Percentiles rank a stretch among this genome's conserved stretches.
Evolutionary conservation across 2,113 vertebrate species (phyloP).

Genomic region (Budorcas taxicolor): DNA sequence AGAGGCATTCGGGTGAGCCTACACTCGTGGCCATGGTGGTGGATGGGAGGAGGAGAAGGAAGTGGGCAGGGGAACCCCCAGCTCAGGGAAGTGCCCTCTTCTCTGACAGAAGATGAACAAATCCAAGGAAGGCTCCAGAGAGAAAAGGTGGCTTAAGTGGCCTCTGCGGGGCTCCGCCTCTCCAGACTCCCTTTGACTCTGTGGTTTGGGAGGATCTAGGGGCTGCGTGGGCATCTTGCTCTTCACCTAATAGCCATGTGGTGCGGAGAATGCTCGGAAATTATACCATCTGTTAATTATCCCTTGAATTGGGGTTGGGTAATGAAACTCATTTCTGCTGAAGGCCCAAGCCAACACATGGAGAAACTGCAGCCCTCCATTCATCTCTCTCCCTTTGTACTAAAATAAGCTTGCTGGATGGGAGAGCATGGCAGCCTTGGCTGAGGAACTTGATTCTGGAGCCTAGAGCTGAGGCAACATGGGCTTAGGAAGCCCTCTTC

Average conservation of each 20-base stretch:
- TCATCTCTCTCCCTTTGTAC: constrained; percentile 29
- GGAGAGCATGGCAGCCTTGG: not conserved
- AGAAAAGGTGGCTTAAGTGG: not conserved
- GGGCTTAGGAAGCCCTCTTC: not conserved
- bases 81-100: not conserved
- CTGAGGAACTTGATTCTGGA: not conserved
- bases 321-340: constrained; percentile 59
- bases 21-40: not conserved
- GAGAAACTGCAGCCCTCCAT: constrained; percentile 17
- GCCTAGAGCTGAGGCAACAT: not conserved
- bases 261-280: constrained; percentile 46
- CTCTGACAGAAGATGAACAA: not conserved
- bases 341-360: not conserved
- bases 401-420: constrained; percentile 24
- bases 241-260: constrained; percentile 62
- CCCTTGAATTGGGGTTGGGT: constrained; percentile 53
- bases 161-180: not conserved
- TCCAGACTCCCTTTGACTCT: not conserved
- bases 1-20: not conserved
- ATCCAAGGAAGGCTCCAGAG: not conserved
- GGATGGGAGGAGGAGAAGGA: not conserved
- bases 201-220: constrained; percentile 17
- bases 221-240: constrained; percentile 56
- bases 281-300: constrained; percentile 72
- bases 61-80: not conserved